These are phyloP conservation scores for Cryptocephalus primarius DNA, from an alignment of 2,888 invertebrate species.

Conservation along the genomic window DNA sequence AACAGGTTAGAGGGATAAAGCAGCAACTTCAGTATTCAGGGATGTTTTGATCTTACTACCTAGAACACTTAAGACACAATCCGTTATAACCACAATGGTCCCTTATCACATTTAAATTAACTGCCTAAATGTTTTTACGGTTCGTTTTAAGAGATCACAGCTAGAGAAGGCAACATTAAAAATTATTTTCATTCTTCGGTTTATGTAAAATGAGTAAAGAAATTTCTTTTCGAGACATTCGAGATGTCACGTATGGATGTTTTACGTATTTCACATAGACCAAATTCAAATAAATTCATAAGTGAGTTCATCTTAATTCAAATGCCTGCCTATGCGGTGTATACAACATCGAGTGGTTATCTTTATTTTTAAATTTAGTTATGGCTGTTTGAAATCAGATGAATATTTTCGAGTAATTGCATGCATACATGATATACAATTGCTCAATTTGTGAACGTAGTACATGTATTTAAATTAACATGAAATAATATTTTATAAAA, in stretches of 20 bases:
- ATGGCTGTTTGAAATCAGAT: too few species aligned
- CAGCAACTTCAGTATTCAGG: too few species aligned
- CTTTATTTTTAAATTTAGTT: background rate
- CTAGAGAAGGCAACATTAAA: conserved; percentile 34
- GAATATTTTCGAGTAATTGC: too few species aligned
- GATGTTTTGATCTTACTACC: too few species aligned
- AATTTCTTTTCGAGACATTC: background rate
- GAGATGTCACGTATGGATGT: too few species aligned
- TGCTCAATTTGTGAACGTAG: too few species aligned
- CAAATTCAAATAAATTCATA: conserved; percentile 9
- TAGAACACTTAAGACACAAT: too few species aligned
- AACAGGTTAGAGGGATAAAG: too few species aligned
- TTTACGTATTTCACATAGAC: background rate
- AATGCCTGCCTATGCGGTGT: background rate
- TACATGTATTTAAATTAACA: too few species aligned
- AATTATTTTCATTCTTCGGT: conserved; percentile 4
- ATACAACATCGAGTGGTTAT: conserved; percentile 3
- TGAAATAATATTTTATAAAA: too few species aligned
- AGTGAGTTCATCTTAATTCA: conserved; percentile 1
- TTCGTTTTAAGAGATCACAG: conserved; percentile 32
- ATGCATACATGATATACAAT: too few species aligned
- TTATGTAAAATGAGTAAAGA: conserved; percentile 6
- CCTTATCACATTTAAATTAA: conserved; percentile 28
- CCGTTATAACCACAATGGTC: conserved; percentile 19
- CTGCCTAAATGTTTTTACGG: conserved; percentile 21